phyloP scores from a whole-genome alignment of 2,797 vertebrate genomes.

The Heterohyrax brucei region DNA sequence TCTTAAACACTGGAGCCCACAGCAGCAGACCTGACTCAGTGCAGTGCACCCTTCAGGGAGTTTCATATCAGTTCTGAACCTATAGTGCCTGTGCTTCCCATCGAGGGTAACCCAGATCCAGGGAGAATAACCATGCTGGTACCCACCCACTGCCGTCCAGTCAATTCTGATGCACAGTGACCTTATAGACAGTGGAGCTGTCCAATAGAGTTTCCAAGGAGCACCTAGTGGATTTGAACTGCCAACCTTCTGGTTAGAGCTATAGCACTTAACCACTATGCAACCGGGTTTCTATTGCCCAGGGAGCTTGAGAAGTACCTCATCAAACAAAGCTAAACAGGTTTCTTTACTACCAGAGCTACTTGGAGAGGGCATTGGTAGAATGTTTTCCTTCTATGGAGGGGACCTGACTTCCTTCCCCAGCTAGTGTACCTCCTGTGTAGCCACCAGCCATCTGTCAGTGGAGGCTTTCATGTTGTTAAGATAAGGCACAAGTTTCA shows the following conservation, averaged over 20 bases:
- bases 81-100: neutral
- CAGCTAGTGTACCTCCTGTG: neutral
- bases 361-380: neutral
- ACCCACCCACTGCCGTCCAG: too few species aligned
- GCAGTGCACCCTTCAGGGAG: fast-evolving
- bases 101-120: too few species aligned
- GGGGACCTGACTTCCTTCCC: too few species aligned
- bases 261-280: too few species aligned
- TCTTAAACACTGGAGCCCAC: neutral
- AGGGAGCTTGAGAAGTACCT: neutral
- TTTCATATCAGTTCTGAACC: neutral
- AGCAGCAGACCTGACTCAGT: neutral
- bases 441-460: neutral
- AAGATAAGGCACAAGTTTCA: neutral
- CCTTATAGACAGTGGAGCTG: too few species aligned
- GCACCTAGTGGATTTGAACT: too few species aligned
- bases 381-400: too few species aligned
- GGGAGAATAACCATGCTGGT: neutral
- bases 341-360: neutral
- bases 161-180: too few species aligned
- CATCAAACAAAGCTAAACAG: neutral
- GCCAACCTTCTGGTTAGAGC: too few species aligned
- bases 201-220: too few species aligned
- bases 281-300: neutral
- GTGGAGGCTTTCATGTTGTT: neutral